phyloP scores from a whole-genome alignment of 2,888 invertebrate genomes.

The Nebria brevicollis region DNA sequence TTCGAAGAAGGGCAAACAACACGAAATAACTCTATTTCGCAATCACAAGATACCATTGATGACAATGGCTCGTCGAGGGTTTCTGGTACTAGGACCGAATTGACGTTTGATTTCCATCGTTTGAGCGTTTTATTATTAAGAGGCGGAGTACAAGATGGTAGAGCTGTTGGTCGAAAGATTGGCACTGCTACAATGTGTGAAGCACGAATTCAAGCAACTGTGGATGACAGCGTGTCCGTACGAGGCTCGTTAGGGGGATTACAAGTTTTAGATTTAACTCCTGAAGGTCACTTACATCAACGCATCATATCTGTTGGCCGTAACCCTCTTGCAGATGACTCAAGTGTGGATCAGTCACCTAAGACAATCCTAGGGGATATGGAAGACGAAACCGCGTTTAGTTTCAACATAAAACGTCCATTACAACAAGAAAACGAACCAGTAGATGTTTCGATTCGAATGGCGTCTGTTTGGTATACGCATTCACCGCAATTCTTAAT shows the following conservation, averaged over 20 bases:
- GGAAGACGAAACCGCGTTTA: slow-evolving; percentile 63
- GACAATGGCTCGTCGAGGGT: slow-evolving; percentile 49
- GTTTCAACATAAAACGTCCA: slow-evolving; percentile 65
- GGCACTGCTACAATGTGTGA: slow-evolving; percentile 94
- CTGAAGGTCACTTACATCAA: slow-evolving; percentile 84
- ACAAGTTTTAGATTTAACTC: slow-evolving; percentile 88
- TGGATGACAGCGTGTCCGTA: slow-evolving; percentile 67
- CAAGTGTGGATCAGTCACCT: neutral
- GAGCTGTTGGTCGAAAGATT: slow-evolving; percentile 83
- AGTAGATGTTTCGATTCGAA: slow-evolving; percentile 60
- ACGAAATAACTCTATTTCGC: neutral
- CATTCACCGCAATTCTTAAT: slow-evolving; percentile 88
- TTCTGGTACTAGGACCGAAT: slow-evolving; percentile 73
- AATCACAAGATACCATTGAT: neutral
- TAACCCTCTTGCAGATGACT: slow-evolving; percentile 72
- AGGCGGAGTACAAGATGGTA: slow-evolving; percentile 77
- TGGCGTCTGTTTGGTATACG: slow-evolving; percentile 94
- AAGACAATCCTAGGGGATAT: neutral
- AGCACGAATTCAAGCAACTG: slow-evolving; percentile 87
- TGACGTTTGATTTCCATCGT: slow-evolving; percentile 93
- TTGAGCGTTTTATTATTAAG: slow-evolving; percentile 87
- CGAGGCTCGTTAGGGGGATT: slow-evolving; percentile 92
- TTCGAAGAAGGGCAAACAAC: slow-evolving; percentile 28
- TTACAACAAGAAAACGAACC: slow-evolving; percentile 46
- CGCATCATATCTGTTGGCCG: slow-evolving; percentile 86